A percentile compares a stretch with the other conserved stretches of the same genome.
These are phyloP conservation scores for Ylistrum balloti DNA, from an alignment of 1,140 invertebrate genomes.

Conservation along the genomic window DNA sequence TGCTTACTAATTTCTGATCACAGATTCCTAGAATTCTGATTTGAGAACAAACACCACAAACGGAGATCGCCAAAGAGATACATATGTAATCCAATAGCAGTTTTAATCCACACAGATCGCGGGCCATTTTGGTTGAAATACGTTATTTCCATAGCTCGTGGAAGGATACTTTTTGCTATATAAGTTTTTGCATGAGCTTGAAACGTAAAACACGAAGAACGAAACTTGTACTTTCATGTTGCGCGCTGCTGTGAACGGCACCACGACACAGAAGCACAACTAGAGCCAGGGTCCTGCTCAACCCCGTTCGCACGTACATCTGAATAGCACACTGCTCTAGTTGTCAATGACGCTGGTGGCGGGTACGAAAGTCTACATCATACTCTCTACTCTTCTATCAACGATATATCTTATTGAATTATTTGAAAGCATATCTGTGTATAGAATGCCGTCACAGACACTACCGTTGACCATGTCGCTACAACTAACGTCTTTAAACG, in stretches of 20 bases:
- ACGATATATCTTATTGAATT: neutral
- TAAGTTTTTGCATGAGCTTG: neutral
- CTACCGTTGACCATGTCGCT: neutral
- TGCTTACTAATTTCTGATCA: slow-evolving; percentile 12
- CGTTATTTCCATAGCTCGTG: slow-evolving; percentile 20
- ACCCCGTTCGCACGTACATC: neutral
- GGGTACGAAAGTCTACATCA: neutral
- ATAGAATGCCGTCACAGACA: neutral
- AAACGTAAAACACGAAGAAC: neutral
- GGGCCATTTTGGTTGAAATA: slow-evolving; percentile 32
- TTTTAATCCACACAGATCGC: slow-evolving; percentile 13
- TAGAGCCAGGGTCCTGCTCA: neutral
- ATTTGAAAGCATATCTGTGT: neutral
- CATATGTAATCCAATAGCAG: neutral
- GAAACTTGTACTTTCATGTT: neutral
- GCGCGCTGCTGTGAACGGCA: neutral
- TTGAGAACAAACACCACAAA: slow-evolving; percentile 15
- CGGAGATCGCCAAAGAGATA: neutral
- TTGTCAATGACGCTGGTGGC: neutral
- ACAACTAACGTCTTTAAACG: neutral
- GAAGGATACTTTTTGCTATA: neutral
- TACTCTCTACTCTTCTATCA: neutral
- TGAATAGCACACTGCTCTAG: neutral
- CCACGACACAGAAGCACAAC: neutral
- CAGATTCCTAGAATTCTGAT: slow-evolving; percentile 9